Percentiles rank a stretch among this genome's conserved stretches.
Conservation (phyloP, 2,113 vertebrate species). For the Phrynocephalus versicolor region DNA sequence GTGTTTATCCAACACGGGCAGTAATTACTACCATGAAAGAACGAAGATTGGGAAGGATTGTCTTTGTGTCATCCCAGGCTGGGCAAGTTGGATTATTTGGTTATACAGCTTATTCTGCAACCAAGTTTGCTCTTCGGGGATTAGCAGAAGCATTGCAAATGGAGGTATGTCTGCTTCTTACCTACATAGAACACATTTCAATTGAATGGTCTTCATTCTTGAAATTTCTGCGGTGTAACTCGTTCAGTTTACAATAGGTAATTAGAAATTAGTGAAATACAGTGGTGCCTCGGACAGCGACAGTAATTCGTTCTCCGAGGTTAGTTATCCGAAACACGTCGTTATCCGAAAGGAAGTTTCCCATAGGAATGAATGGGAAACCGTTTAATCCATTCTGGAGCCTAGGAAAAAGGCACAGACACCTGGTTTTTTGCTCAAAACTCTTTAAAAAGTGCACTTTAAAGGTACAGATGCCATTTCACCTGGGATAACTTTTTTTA, state of each 20-base stretch:
- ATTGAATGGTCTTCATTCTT: background rate
- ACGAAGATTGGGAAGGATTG: constrained; percentile 90
- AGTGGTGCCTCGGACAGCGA: too few species aligned
- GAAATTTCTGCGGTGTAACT: background rate
- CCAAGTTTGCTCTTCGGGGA: constrained; percentile 94
- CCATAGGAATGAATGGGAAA: too few species aligned
- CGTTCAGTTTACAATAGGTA: background rate
- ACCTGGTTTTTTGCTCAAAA: too few species aligned
- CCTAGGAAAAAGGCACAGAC: too few species aligned
- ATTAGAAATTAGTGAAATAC: too few species aligned
- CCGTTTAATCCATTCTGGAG: too few species aligned
- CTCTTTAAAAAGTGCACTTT: too few species aligned
- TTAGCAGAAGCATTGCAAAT: constrained; percentile 96
- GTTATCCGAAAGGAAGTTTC: too few species aligned
- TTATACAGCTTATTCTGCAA: constrained; percentile 92
- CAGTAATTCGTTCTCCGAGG: too few species aligned
- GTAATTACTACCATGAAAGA: constrained; percentile 97
- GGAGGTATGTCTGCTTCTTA: constrained; percentile 80
- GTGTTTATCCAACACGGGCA: constrained; percentile 91
- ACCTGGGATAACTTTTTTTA: too few species aligned
- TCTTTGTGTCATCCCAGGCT: constrained; percentile 95
- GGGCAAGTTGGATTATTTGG: constrained; percentile 93
- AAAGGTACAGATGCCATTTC: too few species aligned
- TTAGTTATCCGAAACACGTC: too few species aligned
- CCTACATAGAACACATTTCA: background rate